Evolutionary conservation across 2,888 invertebrate genomes (phyloP).

Genomic region (Carcina quercana): DNA sequence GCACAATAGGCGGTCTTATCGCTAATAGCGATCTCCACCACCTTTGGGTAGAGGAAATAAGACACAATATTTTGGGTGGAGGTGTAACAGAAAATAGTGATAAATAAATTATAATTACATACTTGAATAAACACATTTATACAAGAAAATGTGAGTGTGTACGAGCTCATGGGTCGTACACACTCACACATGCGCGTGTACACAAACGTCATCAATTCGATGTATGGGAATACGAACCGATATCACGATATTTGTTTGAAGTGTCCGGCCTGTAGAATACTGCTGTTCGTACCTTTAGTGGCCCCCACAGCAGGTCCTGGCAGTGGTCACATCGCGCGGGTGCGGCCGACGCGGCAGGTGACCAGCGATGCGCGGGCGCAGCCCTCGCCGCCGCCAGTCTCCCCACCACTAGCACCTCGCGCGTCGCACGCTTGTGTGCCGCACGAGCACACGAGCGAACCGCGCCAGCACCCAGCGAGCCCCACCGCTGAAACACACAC

Average conservation of each 20-base stretch:
- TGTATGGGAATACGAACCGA: too few relatives aligned
- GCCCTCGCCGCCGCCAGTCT: conserved; percentile 90
- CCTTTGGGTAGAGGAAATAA: too few relatives aligned
- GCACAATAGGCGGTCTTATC: too few relatives aligned
- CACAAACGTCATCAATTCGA: too few relatives aligned
- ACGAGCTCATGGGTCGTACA: too few relatives aligned
- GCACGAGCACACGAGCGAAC: conserved; percentile 89
- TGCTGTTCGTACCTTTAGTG: conserved; percentile 82
- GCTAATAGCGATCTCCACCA: too few relatives aligned
- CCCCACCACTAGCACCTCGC: conserved; percentile 91
- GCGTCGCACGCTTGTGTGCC: conserved; percentile 91
- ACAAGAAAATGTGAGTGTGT: background rate
- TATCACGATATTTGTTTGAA: too few relatives aligned
- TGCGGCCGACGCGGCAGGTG: conserved; percentile 79
- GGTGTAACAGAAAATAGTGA: too few relatives aligned
- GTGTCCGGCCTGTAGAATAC: conserved; percentile 34
- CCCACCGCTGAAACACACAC: conserved; percentile 81
- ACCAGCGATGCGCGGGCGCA: conserved; percentile 77
- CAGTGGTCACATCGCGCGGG: conserved; percentile 95
- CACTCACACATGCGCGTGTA: too few relatives aligned
- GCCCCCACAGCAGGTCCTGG: conserved; percentile 92
- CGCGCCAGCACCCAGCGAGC: conserved; percentile 89
- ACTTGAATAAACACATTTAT: too few relatives aligned
- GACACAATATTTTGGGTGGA: too few relatives aligned
- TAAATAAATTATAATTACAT: too few relatives aligned